These are phyloP conservation scores for Cacoxenus indagator DNA, from an alignment of 2,888 invertebrate species.

Conservation along the genomic window DNA sequence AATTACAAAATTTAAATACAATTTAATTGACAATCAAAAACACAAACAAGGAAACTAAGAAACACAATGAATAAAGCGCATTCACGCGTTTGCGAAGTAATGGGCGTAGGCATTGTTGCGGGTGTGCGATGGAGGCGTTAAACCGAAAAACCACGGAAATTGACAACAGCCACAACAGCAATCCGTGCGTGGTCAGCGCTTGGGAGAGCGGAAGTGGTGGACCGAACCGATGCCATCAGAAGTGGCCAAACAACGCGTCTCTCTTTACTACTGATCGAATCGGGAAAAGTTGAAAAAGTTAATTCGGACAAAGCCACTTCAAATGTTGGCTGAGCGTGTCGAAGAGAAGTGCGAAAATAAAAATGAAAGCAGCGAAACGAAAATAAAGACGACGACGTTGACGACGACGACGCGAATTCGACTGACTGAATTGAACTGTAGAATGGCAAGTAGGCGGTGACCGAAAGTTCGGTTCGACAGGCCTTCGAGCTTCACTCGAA, in stretches of 20 bases:
- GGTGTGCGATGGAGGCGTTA: not conserved
- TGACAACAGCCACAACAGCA: not conserved
- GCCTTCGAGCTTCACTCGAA: not conserved
- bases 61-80: not conserved
- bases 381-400: not conserved
- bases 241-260: constrained; percentile 11
- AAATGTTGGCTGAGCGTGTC: not conserved
- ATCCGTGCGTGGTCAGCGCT: not conserved
- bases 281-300: not conserved
- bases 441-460: not conserved
- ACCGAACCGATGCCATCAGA: not conserved
- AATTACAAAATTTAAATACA: constrained; percentile 16
- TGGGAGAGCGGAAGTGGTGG: not conserved
- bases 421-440: constrained; percentile 30
- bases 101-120: not conserved
- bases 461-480: not conserved
- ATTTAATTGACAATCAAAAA: constrained; percentile 17
- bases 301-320: not conserved
- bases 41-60: not conserved
- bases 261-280: not conserved
- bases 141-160: not conserved
- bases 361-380: not conserved
- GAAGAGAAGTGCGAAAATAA: not conserved
- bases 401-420: constrained; percentile 1
- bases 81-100: not conserved